phyloP scores from a whole-genome alignment of 1,140 invertebrate genomes.

The Drosophila mojavensis region DNA sequence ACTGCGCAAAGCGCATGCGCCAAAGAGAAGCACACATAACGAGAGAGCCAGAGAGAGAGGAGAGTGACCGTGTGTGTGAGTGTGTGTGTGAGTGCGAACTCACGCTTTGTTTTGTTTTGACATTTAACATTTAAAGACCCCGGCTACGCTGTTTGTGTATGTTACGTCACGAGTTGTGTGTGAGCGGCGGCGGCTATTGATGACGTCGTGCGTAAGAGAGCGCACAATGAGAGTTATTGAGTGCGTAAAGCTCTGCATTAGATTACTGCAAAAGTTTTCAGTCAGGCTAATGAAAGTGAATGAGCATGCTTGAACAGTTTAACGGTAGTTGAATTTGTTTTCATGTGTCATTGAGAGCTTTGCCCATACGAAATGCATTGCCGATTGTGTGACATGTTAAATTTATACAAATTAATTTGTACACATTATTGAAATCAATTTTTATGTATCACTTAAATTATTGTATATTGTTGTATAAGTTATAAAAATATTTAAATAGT shows the following conservation, averaged over 20 bases:
- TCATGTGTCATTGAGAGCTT: slow-evolving; percentile 8
- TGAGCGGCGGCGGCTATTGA: slow-evolving; percentile 20
- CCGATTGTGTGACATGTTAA: not conserved
- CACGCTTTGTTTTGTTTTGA: slow-evolving; percentile 57
- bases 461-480: no score
- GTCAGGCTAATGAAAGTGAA: slow-evolving; percentile 40
- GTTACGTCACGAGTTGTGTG: slow-evolving; percentile 33
- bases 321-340: slow-evolving; percentile 26
- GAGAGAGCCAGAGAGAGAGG: slow-evolving; percentile 6
- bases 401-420: no score
- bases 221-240: not conserved
- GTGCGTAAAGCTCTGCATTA: slow-evolving; percentile 17
- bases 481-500: no score
- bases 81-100: not conserved
- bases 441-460: no score
- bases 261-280: slow-evolving; percentile 27
- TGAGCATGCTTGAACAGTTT: slow-evolving; percentile 1
- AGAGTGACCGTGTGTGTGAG: not conserved
- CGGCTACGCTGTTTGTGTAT: slow-evolving; percentile 11
- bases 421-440: no score
- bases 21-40: not conserved
- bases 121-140: slow-evolving; percentile 36
- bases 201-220: slow-evolving; percentile 29
- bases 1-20: slow-evolving; percentile 43
- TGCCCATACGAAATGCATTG: not conserved